These are phyloP conservation scores for Doris montereyensis DNA, from an alignment of 2,888 invertebrate species.

Conservation along the genomic window DNA sequence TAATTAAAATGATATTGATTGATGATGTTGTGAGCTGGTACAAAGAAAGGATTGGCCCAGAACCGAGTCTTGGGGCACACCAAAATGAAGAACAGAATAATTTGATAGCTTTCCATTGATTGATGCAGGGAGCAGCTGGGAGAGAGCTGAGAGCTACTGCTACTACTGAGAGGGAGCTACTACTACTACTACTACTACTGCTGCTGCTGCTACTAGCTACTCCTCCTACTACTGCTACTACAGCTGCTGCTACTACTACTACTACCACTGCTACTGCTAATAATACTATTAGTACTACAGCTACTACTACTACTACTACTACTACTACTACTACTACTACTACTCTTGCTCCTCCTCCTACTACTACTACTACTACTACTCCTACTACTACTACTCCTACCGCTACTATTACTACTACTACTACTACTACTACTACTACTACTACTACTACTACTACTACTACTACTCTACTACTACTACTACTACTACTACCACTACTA, in stretches of 20 bases:
- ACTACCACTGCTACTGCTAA: background rate
- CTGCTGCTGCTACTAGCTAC: too few relatives aligned
- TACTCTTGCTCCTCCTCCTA: background rate
- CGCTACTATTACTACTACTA: background rate
- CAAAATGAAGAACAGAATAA: too few relatives aligned
- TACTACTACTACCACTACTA: background rate
- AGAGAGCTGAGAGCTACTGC: too few relatives aligned
- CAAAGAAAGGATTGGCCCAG: too few relatives aligned
- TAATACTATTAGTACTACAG: background rate
- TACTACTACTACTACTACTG: background rate
- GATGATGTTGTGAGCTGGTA: too few relatives aligned
- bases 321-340: background rate
- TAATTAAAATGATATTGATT: too few relatives aligned
- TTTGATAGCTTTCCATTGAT: too few relatives aligned
- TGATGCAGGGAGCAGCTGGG: too few relatives aligned
- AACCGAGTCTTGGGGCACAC: too few relatives aligned
- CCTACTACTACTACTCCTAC: constrained; percentile 5
- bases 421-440: background rate
- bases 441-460: background rate
- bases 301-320: constrained; percentile 20
- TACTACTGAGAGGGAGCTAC: too few relatives aligned
- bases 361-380: background rate
- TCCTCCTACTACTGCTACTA: background rate
- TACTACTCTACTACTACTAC: background rate
- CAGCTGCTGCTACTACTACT: background rate